Evolutionary conservation across 2,113 vertebrate species (phyloP), one percentile per base, ranked within the genome.

Genomic region (Donacobius atricapilla): DNA sequence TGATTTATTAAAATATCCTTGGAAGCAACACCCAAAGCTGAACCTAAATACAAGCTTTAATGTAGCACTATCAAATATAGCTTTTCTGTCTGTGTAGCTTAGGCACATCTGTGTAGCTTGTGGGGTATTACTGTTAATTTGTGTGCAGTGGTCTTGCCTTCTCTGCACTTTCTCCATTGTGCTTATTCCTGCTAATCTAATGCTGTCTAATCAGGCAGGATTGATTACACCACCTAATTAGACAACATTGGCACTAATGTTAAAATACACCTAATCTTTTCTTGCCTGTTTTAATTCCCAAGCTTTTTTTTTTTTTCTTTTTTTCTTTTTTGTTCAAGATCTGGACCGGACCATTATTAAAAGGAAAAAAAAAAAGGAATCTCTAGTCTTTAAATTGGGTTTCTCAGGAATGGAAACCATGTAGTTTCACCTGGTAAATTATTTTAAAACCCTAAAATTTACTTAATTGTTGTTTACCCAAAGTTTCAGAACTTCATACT

Each of bases 201-300:
- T 64, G 87, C 70, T 63, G 54, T 93, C 37, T 90, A 97, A 91
- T 96, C 78, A 93, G 87, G 89, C 77, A 88, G 78, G 89, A 94
- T 93, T 92, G 77, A 91, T 96, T 89, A 65, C 25, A 33, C 76
- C 80, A 73, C 92, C 94, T 96, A 82, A 96, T 92, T 97, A 96
- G 86, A 95, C 92, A 94, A 90, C 90, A 95, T 95, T 93, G 86
- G 31, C 69, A 90, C 42, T 95, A 84, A 89, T 94, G 87, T 90
- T 89, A 90, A 91, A 87, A 85, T 95, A 93, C 50, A 17, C 93
- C 87, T 87, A 92, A 93, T 63, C 58, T 96, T 96, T 95, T 92
- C 90, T 94, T 93, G 86, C 86, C 75, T 96, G 87, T 93, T 95
- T 94, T 84, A 84, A 90, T 91, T 89, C 91, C 92, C 78, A 95